Conservation (phyloP, 2,888 invertebrate species). For the Acanthoscelides obtectus region DNA sequence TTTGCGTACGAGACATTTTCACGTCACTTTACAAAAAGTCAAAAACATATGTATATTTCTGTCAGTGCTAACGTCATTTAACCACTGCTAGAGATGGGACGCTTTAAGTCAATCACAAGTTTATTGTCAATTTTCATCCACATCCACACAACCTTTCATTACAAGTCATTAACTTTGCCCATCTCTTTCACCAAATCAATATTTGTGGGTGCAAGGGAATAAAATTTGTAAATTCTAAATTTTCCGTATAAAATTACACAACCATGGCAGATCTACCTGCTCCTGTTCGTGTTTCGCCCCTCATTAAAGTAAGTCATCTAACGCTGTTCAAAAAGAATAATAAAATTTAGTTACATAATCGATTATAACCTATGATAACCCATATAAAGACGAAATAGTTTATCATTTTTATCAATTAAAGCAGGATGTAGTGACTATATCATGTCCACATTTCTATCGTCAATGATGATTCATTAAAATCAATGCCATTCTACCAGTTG, state of each 20-base stretch:
- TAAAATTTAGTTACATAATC: background rate
- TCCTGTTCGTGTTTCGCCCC: slow-evolving; percentile 75
- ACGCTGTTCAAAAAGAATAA: background rate
- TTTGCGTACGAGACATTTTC: background rate
- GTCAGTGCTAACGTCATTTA: too few relatives aligned
- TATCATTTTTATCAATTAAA: background rate
- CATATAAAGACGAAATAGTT: background rate
- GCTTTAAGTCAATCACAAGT: too few relatives aligned
- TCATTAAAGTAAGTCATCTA: slow-evolving; percentile 62
- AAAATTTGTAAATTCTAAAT: background rate
- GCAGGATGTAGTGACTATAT: too few relatives aligned
- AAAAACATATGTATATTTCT: background rate
- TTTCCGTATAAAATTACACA: background rate
- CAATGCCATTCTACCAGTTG: too few relatives aligned
- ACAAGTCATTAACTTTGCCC: background rate
- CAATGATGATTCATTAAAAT: too few relatives aligned
- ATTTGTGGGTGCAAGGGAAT: background rate
- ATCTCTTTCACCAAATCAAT: background rate
- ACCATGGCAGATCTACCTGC: slow-evolving; percentile 51
- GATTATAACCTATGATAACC: slow-evolving; percentile 9
- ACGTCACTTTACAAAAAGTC: background rate
- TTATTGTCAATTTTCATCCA: too few relatives aligned
- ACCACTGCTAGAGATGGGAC: too few relatives aligned
- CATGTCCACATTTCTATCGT: too few relatives aligned
- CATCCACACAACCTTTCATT: too few relatives aligned